Evolutionary conservation across 2,888 invertebrate species (phyloP), one percentile per base, ranked within the genome.

Genomic region (Leucania comma): DNA sequence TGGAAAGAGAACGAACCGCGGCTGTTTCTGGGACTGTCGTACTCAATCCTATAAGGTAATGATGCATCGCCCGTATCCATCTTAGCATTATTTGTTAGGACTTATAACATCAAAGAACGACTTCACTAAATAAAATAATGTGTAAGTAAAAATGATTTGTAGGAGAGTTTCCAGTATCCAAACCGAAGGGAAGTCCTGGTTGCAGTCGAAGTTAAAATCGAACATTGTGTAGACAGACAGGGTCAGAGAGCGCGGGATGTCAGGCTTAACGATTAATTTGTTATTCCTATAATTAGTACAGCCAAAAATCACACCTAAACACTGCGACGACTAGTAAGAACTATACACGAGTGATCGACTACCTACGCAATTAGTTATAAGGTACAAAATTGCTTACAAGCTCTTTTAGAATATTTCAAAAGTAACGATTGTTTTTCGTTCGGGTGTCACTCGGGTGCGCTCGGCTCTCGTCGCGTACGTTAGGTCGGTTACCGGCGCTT

Each of bases 401-500:
- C 4, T 72, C 22, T 50, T 68, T 26, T 17, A 56, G 20, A 56
- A 74, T 53, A 1, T 62, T 75, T 76, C 12, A 76, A 75, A 76
- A 14, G 50, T 35, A 70, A 70, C 76, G 48, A 53, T 62, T 3
- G 54, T 26, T 17, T 12, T 57, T 50, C 42, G 60, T 73, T 68
- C 53, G 48, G 38, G 12, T 59, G 58, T 53, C 42, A 51, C 68
- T 67, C 70, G 67, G 65, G 60, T 58, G 56, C 24, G 26, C 9
- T 66, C 57, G 67, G 66, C 20, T 26, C 4, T 57, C 35, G 68
- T 58, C 22, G 32, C 9, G 57, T 59, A 46, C 53, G 48, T 38
- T 57, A 20, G 56, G 32, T 35, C 46, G 80, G 89, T 90, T 96
- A 95, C 90, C 94, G 93, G 51, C 91, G 91, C 78, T 88, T 92